These are phyloP conservation scores for Anguilla marmorata DNA, from an alignment of 2,797 vertebrate genomes.

Conservation along the genomic window DNA sequence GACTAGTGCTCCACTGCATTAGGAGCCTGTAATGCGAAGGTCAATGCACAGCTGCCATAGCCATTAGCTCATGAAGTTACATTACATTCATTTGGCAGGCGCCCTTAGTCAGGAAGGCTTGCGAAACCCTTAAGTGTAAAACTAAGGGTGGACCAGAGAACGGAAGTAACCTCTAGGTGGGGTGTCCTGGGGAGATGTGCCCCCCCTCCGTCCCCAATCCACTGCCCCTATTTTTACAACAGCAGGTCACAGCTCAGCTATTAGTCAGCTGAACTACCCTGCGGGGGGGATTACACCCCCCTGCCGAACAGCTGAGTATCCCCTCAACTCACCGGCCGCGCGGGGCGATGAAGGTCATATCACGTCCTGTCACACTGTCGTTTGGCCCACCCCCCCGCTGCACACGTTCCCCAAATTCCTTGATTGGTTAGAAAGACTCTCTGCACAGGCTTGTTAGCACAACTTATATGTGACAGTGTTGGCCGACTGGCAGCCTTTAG, in stretches of 20 bases:
- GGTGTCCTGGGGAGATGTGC: background rate
- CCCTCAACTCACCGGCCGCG: background rate
- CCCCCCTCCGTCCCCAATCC: background rate
- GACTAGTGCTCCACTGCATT: background rate
- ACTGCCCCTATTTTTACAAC: background rate
- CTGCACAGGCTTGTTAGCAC: background rate
- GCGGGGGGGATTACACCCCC: background rate
- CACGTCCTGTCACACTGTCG: background rate
- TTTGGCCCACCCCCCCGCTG: background rate
- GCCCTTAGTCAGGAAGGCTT: background rate
- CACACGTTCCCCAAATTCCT: background rate
- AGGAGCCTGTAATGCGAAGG: background rate
- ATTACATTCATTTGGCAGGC: background rate
- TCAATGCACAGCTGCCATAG: background rate
- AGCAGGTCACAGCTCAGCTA: constrained; percentile 22
- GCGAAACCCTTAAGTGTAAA: background rate
- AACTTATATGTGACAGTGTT: background rate
- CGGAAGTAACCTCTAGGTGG: background rate
- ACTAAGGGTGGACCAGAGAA: background rate
- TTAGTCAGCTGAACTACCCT: constrained; percentile 21
- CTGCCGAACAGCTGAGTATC: constrained; percentile 15
- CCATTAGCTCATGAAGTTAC: background rate
- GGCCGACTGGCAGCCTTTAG: background rate
- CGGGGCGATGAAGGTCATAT: background rate
- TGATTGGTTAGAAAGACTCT: background rate